A percentile compares a stretch with the other conserved stretches of the same genome.
Evolutionary conservation across 2,888 invertebrate genomes (phyloP).

Genomic region (Scaptomyza tumidula): DNA sequence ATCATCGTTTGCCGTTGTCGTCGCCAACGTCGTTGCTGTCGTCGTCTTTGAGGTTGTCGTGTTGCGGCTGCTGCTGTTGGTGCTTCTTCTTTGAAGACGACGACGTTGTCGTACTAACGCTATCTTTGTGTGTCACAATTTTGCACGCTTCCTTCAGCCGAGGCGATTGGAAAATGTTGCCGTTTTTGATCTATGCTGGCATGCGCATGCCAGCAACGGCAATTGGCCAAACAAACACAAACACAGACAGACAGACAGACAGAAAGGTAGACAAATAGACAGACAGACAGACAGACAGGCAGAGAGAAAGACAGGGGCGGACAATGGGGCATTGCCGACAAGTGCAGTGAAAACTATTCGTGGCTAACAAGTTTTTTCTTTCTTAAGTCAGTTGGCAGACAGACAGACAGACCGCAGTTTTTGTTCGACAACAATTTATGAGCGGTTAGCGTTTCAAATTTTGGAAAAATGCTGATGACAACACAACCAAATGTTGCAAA

Average conservation of each 20-base stretch:
- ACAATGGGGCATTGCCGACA: constrained; percentile 61
- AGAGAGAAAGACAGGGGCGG: constrained; percentile 32
- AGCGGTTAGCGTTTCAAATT: constrained; percentile 60
- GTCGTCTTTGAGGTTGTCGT: constrained; percentile 56
- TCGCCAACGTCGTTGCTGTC: constrained; percentile 14
- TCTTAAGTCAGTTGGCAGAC: constrained; percentile 2
- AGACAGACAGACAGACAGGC: constrained; percentile 12
- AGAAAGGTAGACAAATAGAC: constrained; percentile 18
- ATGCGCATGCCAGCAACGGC: constrained; percentile 71
- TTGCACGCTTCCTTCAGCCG: constrained; percentile 72
- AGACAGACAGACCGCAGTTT: constrained; percentile 20
- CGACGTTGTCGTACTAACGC: constrained; percentile 43
- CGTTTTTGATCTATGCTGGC: constrained; percentile 76
- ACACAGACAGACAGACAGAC: constrained; percentile 39
- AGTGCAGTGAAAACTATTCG: constrained; percentile 73
- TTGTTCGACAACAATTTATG: constrained; percentile 67
- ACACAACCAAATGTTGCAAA: constrained; percentile 15
- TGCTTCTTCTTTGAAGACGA: constrained; percentile 28
- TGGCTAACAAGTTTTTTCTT: constrained; percentile 61
- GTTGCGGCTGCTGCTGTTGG: constrained; percentile 28
- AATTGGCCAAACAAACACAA: constrained; percentile 65
- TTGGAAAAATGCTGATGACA: constrained; percentile 56
- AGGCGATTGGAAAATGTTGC: constrained; percentile 68
- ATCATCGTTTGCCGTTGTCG: constrained; percentile 24
- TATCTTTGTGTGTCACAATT: constrained; percentile 79